Evolutionary conservation across 1,140 invertebrate genomes (phyloP).

Genomic region (Drosophila elegans): DNA sequence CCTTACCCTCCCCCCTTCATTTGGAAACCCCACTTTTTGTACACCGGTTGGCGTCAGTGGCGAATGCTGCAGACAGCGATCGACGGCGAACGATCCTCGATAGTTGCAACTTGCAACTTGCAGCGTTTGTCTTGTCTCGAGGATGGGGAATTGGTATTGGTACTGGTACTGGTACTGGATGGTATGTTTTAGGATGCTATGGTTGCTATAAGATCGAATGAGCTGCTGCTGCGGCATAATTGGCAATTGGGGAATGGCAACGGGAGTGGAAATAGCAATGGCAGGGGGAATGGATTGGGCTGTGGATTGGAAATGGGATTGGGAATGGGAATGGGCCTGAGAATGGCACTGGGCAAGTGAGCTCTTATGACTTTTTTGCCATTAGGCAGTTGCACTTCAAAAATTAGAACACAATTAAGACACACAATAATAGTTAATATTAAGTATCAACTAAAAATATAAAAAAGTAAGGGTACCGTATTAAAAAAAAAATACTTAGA

Average conservation of each 20-base stretch:
- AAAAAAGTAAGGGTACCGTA: too few relatives aligned
- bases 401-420: not conserved
- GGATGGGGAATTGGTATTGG: not conserved
- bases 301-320: constrained; percentile 13
- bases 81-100: constrained; percentile 70
- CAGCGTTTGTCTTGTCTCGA: constrained; percentile 65
- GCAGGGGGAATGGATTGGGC: constrained; percentile 46
- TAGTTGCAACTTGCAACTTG: constrained; percentile 50
- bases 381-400: constrained; percentile 25
- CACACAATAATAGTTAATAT: not conserved
- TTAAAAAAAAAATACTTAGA: too few relatives aligned
- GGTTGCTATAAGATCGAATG: constrained; percentile 21
- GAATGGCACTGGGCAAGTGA: constrained; percentile 64
- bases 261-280: constrained; percentile 43
- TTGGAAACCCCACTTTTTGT: constrained; percentile 2
- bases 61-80: constrained; percentile 61
- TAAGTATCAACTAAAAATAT: not conserved
- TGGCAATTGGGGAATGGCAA: constrained; percentile 67
- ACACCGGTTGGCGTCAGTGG: constrained; percentile 61
- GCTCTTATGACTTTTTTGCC: constrained; percentile 67
- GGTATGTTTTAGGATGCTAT: constrained; percentile 19
- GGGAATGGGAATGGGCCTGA: constrained; percentile 37
- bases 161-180: constrained; percentile 13
- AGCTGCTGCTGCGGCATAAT: constrained; percentile 58
- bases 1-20: not conserved